Evolutionary conservation across 1,140 invertebrate species (phyloP).

Genomic region (Zaprionus vittiger): DNA sequence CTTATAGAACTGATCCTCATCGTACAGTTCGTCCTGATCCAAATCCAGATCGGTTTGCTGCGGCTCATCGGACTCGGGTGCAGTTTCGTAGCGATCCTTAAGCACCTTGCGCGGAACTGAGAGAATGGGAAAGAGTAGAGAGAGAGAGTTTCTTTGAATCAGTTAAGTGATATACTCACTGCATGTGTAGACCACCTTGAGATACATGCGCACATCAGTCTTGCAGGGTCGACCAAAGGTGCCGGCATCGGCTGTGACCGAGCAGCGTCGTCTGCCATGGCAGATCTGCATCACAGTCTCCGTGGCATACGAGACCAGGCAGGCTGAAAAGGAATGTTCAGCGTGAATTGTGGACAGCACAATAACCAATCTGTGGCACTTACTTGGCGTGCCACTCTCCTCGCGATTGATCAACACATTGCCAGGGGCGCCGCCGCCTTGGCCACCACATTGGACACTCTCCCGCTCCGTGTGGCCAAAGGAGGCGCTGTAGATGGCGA

Average conservation of each 20-base stretch:
- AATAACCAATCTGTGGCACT: conserved; percentile 7
- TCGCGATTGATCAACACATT: conserved; percentile 90
- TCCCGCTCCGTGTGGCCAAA: conserved; percentile 94
- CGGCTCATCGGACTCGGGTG: conserved; percentile 89
- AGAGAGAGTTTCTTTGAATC: neutral
- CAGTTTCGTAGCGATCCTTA: conserved; percentile 90
- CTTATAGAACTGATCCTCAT: conserved; percentile 84
- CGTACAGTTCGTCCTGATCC: conserved; percentile 84
- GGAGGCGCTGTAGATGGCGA: conserved; percentile 95
- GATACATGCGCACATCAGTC: conserved; percentile 92
- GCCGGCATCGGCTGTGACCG: conserved; percentile 91
- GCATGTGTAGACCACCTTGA: conserved; percentile 96
- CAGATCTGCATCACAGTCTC: conserved; percentile 95
- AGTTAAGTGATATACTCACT: conserved; percentile 88
- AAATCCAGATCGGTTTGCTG: conserved; percentile 84
- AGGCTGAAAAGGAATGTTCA: conserved; percentile 86
- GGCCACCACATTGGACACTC: conserved; percentile 89
- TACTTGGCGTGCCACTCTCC: conserved; percentile 89
- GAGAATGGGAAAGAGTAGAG: neutral
- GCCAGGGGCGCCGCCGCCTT: conserved; percentile 87
- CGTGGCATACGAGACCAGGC: conserved; percentile 93
- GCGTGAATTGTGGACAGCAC: neutral
- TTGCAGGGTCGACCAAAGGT: conserved; percentile 94
- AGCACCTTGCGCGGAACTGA: conserved; percentile 93
- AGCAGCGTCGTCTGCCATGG: conserved; percentile 93